Percentiles rank a stretch among this genome's conserved stretches.
Evolutionary conservation across 2,797 vertebrate species (phyloP).

Genomic region (Cyprinodon diabolis): DNA sequence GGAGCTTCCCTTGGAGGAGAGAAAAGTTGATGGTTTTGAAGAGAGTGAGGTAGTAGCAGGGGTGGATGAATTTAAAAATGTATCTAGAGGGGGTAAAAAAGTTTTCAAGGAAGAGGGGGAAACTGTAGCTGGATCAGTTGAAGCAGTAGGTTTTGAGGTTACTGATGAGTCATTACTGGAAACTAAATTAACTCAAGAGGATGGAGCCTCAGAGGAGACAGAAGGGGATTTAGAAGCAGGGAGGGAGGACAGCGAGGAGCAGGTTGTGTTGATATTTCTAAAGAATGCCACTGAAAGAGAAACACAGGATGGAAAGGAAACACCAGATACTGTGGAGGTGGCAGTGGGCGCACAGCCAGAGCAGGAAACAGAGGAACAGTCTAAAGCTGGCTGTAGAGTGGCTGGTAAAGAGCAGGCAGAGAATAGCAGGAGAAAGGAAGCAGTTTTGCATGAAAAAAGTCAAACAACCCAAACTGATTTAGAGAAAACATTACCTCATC

Average conservation of each 20-base stretch:
- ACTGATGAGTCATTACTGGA: constrained; percentile 25
- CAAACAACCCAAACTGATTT: constrained; percentile 26
- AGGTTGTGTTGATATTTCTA: constrained; percentile 33
- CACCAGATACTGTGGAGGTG: constrained; percentile 29
- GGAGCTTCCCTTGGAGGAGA: constrained; percentile 28
- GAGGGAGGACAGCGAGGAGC: constrained; percentile 22
- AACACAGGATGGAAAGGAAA: constrained; percentile 35
- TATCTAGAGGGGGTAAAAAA: constrained; percentile 19
- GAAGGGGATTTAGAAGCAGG: constrained; percentile 21
- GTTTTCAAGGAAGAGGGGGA: constrained; percentile 22
- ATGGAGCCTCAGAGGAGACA: constrained; percentile 34
- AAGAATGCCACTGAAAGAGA: constrained; percentile 34
- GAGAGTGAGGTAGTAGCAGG: constrained; percentile 29
- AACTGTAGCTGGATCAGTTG: constrained; percentile 21
- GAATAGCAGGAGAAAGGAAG: constrained; percentile 8
- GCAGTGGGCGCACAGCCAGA: constrained; percentile 23
- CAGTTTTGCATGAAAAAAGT: constrained; percentile 21
- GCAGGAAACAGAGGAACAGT: constrained; percentile 26
- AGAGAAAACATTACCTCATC: constrained; percentile 7
- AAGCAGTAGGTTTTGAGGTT: constrained; percentile 24
- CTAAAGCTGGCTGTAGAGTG: constrained; percentile 12
- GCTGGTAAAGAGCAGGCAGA: constrained; percentile 27
- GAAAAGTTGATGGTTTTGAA: constrained; percentile 22
- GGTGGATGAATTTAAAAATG: constrained; percentile 25
- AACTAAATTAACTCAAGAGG: constrained; percentile 25